These are phyloP conservation scores for Otolemur crassicaudatus DNA, from an alignment of 2,797 vertebrate genomes.

Conservation along the genomic window DNA sequence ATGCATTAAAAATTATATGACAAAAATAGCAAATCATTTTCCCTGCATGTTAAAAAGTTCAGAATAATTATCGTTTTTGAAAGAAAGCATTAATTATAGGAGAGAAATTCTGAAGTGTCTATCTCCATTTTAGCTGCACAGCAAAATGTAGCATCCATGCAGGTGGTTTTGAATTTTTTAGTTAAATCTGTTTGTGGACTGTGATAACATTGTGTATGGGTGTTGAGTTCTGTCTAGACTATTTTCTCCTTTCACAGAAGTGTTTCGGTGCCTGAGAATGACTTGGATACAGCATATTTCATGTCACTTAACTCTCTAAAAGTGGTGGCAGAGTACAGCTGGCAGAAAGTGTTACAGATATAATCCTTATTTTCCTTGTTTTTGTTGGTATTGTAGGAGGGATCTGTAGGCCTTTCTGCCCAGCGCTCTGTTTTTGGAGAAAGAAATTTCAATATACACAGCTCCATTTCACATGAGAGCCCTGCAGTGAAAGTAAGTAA, in stretches of 20 bases:
- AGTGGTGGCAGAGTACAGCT: constrained; percentile 79
- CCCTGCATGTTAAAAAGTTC: constrained; percentile 43
- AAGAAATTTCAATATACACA: constrained; percentile 95
- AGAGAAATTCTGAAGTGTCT: constrained; percentile 66
- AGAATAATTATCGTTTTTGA: constrained; percentile 62
- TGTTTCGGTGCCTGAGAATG: constrained; percentile 77
- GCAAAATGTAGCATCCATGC: constrained; percentile 60
- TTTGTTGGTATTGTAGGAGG: constrained; percentile 90
- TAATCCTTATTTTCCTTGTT: constrained; percentile 83
- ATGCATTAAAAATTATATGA: background rate
- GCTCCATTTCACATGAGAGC: constrained; percentile 87
- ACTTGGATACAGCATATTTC: constrained; percentile 80
- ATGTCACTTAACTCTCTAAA: constrained; percentile 80
- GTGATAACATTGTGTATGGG: constrained; percentile 66
- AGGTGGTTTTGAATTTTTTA: constrained; percentile 59
- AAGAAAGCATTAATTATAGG: constrained; percentile 58
- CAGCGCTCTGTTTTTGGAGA: constrained; percentile 96
- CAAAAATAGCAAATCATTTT: constrained; percentile 58
- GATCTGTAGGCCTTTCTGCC: constrained; percentile 88
- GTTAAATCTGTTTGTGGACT: constrained; percentile 34
- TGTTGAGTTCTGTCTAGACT: constrained; percentile 84
- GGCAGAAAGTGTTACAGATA: constrained; percentile 82
- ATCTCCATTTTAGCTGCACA: constrained; percentile 75
- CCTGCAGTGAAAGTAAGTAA: constrained; percentile 90
- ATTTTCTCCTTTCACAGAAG: constrained; percentile 80